Base-by-base conservation (phyloP, 1,140 invertebrate genomes). In the Eumeta japonica region DNA sequence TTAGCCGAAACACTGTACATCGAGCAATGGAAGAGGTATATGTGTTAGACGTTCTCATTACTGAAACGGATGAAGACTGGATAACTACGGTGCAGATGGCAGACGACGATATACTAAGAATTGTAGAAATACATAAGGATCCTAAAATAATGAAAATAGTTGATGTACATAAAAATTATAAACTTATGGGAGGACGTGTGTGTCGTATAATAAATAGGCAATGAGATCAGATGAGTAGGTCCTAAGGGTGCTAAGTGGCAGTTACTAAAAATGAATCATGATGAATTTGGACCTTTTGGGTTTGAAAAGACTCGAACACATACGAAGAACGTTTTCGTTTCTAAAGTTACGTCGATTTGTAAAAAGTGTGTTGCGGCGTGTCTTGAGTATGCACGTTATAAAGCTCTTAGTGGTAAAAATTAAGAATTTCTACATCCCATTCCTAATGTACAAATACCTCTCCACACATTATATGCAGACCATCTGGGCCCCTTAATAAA, bases 1-100 rank as follows among this genome's bases (percentile, higher is more conserved):
- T 64, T 4, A 54, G 52, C 41, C 33, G 55, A 12, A 37, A 38
- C n/a, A n/a, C n/a, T n/a, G n/a, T n/a, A n/a, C n/a, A n/a, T n/a
- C n/a, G n/a, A n/a, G n/a, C n/a, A n/a, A n/a, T n/a, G n/a, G n/a
- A n/a, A n/a, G n/a, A n/a, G n/a, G n/a, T n/a, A n/a, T n/a, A n/a
- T n/a, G n/a, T n/a, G n/a, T n/a, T n/a, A n/a, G n/a, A n/a, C n/a
- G n/a, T n/a, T n/a, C n/a, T n/a, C n/a, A n/a, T n/a, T n/a, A n/a
- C n/a, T n/a, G n/a, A n/a, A n/a, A n/a, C n/a, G n/a, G n/a, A n/a
- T n/a, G n/a, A n/a, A n/a, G n/a, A n/a, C n/a, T n/a, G n/a, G n/a
- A n/a, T n/a, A n/a, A n/a, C n/a, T n/a, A n/a, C n/a, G n/a, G n/a
- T n/a, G n/a, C n/a, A n/a, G n/a, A n/a, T n/a, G n/a, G n/a, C n/a